These are phyloP conservation scores for Planiliza haematocheilus DNA, from an alignment of 2,113 vertebrate species.

Conservation along the genomic window DNA sequence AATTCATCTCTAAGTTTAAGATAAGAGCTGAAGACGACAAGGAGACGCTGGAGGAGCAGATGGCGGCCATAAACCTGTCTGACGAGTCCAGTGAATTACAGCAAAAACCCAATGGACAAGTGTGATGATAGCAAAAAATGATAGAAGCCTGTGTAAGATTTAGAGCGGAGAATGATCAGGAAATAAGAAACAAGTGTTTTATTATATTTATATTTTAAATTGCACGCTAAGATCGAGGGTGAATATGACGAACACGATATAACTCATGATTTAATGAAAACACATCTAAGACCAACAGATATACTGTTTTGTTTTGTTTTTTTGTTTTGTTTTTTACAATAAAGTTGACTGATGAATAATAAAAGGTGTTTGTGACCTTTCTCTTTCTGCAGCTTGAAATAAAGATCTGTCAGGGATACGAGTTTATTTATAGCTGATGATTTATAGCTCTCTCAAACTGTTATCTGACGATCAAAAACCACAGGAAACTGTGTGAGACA, in stretches of 20 bases:
- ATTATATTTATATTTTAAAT: conserved; percentile 57
- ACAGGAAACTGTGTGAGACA: background rate
- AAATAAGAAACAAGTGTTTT: background rate
- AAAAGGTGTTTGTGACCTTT: conserved; percentile 5
- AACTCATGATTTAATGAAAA: conserved; percentile 13
- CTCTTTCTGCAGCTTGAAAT: background rate
- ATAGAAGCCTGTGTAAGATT: background rate
- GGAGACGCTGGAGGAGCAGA: conserved; percentile 47
- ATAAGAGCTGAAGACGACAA: conserved; percentile 15
- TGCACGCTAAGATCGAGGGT: background rate
- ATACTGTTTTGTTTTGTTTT: conserved; percentile 63
- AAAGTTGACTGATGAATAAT: conserved; percentile 42
- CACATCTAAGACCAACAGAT: conserved; percentile 36
- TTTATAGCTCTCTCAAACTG: background rate
- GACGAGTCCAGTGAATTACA: conserved; percentile 34
- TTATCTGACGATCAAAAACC: background rate
- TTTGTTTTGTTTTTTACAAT: conserved; percentile 25
- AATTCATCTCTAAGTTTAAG: conserved; percentile 82
- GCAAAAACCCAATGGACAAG: conserved; percentile 59
- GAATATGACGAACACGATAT: background rate
- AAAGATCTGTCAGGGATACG: background rate
- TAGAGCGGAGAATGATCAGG: background rate
- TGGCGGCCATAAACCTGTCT: conserved; percentile 60
- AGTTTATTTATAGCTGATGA: background rate
- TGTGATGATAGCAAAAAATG: conserved; percentile 27